Conservation (phyloP, 2,888 invertebrate genomes). For the Orchestes rusci region DNA sequence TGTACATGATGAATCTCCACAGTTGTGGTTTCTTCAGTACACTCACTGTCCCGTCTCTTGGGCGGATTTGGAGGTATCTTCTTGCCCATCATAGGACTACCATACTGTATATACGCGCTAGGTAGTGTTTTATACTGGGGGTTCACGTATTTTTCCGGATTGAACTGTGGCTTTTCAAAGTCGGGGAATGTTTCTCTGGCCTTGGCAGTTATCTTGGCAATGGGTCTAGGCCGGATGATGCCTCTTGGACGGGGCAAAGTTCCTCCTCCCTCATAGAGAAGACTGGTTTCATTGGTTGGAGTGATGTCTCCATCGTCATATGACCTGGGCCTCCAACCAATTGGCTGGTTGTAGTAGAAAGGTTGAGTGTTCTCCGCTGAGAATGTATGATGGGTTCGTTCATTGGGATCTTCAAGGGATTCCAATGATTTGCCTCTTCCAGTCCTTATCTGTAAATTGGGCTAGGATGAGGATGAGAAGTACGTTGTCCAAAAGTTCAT, state of each 20-base stretch:
- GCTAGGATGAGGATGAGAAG: too few species aligned
- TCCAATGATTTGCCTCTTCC: conserved; percentile 81
- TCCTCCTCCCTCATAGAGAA: conserved; percentile 62
- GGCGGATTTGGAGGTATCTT: conserved; percentile 78
- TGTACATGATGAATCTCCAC: conserved; percentile 42
- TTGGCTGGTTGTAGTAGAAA: conserved; percentile 46
- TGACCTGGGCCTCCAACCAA: conserved; percentile 51
- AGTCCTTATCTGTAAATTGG: conserved; percentile 69
- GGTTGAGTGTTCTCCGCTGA: conserved; percentile 54
- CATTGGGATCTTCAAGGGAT: conserved; percentile 73
- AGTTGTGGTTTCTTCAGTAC: conserved; percentile 42
- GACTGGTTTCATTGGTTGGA: conserved; percentile 67
- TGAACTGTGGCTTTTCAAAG: conserved; percentile 44
- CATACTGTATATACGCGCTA: conserved; percentile 47
- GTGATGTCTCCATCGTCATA: conserved; percentile 89
- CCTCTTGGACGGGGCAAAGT: conserved; percentile 81
- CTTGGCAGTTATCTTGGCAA: conserved; percentile 66
- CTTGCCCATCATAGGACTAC: conserved; percentile 65
- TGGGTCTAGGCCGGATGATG: conserved; percentile 70
- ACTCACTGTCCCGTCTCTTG: conserved; percentile 47
- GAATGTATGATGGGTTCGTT: conserved; percentile 56
- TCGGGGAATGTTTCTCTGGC: conserved; percentile 40
- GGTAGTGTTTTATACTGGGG: conserved; percentile 50
- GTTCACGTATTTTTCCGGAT: conserved; percentile 39
- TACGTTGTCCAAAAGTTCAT: too few species aligned